Conservation (phyloP, 2,113 vertebrate species). For the Clupea harengus region DNA sequence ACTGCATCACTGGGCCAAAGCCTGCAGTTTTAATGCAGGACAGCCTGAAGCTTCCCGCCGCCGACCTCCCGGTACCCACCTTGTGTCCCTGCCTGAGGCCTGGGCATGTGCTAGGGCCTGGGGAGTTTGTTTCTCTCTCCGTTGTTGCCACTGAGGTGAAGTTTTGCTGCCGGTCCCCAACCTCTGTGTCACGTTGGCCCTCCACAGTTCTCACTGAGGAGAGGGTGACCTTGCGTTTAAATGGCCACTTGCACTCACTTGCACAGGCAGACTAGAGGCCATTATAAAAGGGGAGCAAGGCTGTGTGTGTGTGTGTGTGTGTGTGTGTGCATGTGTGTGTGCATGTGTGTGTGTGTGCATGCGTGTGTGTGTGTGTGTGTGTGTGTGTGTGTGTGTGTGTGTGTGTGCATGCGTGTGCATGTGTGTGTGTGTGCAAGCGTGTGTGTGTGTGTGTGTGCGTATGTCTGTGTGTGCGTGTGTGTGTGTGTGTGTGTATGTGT, state of each 20-base stretch:
- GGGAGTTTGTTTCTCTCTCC: background rate
- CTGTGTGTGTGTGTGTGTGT: background rate
- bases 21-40: background rate
- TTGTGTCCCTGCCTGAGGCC: background rate
- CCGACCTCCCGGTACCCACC: no score
- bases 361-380: background rate
- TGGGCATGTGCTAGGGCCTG: background rate
- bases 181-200: background rate
- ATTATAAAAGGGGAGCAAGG: background rate
- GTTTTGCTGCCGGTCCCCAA: background rate
- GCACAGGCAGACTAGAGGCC: background rate
- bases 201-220: background rate
- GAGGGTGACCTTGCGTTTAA: background rate
- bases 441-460: background rate
- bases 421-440: background rate
- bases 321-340: background rate
- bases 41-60: no score
- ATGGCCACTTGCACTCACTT: background rate
- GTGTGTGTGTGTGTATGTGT: background rate
- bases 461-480: background rate
- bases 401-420: background rate
- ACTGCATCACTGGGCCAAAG: background rate
- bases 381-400: background rate
- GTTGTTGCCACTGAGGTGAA: background rate
- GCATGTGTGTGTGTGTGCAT: background rate